Percentiles rank a stretch among this genome's conserved stretches.
phyloP scores from a whole-genome alignment of 2,888 invertebrate genomes.

The Drosophila rellima region DNA sequence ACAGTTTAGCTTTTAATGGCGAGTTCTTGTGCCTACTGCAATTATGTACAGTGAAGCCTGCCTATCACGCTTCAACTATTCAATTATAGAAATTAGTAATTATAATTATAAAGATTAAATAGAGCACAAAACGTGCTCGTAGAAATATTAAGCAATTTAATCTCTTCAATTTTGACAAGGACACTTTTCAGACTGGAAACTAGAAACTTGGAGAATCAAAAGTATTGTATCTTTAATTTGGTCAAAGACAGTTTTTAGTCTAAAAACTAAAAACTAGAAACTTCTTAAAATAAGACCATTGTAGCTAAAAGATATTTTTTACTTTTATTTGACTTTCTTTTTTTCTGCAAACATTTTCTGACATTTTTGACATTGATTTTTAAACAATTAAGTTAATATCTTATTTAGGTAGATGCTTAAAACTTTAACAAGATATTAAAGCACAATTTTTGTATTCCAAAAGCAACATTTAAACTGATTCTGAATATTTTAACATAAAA shows the following conservation, averaged over 20 bases:
- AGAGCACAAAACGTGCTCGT: neutral
- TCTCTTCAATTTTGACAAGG: neutral
- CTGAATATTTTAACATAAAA: neutral
- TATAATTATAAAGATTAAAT: neutral
- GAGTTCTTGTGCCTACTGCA: slow-evolving; percentile 1
- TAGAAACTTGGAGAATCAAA: neutral
- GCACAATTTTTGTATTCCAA: neutral
- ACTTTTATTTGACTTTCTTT: neutral
- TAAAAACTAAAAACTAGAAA: neutral
- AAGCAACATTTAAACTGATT: neutral
- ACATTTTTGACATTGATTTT: too few species aligned
- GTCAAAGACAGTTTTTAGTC: neutral
- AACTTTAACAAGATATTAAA: too few species aligned
- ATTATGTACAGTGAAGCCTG: slow-evolving; percentile 18
- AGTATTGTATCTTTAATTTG: neutral
- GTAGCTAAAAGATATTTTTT: neutral
- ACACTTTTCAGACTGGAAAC: neutral
- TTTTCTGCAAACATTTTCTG: neutral
- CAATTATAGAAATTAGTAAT: neutral
- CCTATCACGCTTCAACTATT: neutral
- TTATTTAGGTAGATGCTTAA: too few species aligned
- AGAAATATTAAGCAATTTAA: neutral
- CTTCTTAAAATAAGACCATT: neutral
- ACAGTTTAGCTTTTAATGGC: slow-evolving; percentile 12
- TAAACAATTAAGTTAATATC: too few species aligned